Conservation (phyloP, 2,888 invertebrate species). For the Deroplatys truncata region DNA sequence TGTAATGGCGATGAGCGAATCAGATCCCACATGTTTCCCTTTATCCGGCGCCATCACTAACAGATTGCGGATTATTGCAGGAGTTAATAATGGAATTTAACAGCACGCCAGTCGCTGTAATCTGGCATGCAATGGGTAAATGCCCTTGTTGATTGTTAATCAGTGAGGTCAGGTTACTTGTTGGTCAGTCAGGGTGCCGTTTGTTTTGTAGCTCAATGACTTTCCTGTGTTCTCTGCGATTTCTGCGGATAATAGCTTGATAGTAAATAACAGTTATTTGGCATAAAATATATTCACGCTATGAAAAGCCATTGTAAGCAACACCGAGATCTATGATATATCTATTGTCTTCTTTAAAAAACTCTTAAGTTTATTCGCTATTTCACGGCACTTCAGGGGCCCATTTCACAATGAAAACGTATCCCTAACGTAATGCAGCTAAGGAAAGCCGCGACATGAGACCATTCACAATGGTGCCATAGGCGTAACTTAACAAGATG, state of each 20-base stretch:
- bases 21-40: background rate
- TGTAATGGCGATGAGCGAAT: background rate
- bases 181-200: background rate
- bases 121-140: background rate
- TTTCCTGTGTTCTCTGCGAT: background rate
- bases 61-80: background rate
- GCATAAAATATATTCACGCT: too few species aligned
- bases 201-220: background rate
- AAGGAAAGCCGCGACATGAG: too few species aligned
- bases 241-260: background rate
- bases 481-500: too few species aligned
- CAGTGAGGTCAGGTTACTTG: background rate
- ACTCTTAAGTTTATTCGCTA: too few species aligned
- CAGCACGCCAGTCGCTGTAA: background rate
- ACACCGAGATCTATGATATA: too few species aligned
- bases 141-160: background rate
- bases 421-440: too few species aligned
- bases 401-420: too few species aligned
- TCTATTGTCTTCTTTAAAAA: too few species aligned
- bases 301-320: too few species aligned
- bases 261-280: too few species aligned
- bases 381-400: too few species aligned
- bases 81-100: background rate
- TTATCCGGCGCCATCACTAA: background rate
- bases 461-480: too few species aligned